Evolutionary conservation across 2,113 vertebrate genomes (phyloP), one percentile per base, ranked within the genome.

Genomic region (Rattus rattus): DNA sequence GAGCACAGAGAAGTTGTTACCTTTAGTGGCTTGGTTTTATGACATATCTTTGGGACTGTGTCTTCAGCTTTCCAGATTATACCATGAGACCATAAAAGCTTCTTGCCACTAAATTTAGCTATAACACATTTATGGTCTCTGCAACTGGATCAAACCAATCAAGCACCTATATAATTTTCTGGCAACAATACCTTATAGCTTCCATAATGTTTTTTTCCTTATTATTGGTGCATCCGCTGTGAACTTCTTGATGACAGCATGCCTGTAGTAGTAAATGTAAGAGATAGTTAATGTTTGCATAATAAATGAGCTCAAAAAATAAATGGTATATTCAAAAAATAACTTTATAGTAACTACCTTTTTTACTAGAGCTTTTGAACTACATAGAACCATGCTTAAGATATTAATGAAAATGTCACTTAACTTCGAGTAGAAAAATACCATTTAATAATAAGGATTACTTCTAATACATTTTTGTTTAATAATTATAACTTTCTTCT

Each of bases 381-480:
- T 47, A 86, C 63, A 43, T 81, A 91, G 75, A 52, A 88, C 87
- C 70, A 91, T 65, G 17, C 63, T 96, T 56, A 93, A 97, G 69
- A 91, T 79, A 84, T 39, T 89, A 86, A 92, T 88, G 54, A 63
- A 87, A 70, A 79, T 77, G 1, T 88, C 72, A 67, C 59, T 52
- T 96, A 73, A 90, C 5, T 85, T 67, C 94, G 20, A 43, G 54
- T 59, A 4, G 19, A 91, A 91, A 96, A 96, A 91, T 91, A 59
- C n/a, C 2, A 79, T 96, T 89, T 61, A 88, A 69, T 77, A 93
- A 88, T n/a, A 92, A 24, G 90, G 90, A 88, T 88, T 85, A 91
- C 47, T 90, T 86, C 24, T 1, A 89, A 69, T 47, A 67, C 14
- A 65, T 94, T 72, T 95, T 80, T 91, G 43, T 96, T 63, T 80